Conservation (phyloP, 37 sponge, comb jelly and placozoan genomes). For the Oopsacas minuta region DNA sequence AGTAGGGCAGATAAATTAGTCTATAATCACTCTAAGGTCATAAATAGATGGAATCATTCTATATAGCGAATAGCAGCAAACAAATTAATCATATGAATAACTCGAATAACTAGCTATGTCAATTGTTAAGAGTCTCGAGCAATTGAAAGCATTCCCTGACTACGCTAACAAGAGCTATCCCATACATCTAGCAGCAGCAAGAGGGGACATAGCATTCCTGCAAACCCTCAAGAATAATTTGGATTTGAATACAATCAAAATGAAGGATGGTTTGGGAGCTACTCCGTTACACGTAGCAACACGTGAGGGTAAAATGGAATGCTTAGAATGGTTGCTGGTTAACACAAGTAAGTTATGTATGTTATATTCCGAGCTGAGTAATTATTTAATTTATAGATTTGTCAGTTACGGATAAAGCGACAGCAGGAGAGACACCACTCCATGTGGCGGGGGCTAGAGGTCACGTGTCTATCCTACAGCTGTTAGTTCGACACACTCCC, state of each 20-base stretch:
- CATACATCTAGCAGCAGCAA: background rate
- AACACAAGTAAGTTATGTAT: background rate
- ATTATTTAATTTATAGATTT: background rate
- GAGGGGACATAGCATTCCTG: conserved; percentile 1
- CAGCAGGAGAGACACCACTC: background rate
- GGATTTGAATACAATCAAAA: background rate
- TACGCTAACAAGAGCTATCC: background rate
- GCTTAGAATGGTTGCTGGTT: background rate
- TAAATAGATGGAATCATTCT: too few species aligned
- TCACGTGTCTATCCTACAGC: background rate
- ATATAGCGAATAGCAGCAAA: too few species aligned
- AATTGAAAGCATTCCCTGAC: background rate
- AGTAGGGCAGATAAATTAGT: too few species aligned
- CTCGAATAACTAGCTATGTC: background rate
- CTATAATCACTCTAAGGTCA: too few species aligned
- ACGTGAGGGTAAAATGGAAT: background rate
- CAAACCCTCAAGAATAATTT: background rate
- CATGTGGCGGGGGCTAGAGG: conserved; percentile 12
- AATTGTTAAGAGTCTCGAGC: background rate
- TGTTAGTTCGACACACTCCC: background rate
- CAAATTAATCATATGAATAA: too few species aligned
- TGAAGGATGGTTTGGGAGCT: background rate
- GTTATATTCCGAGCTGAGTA: background rate
- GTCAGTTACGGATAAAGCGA: background rate
- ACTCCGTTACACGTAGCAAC: background rate